phyloP scores from a whole-genome alignment of 2,888 invertebrate genomes.

The Machimus atricapillus region DNA sequence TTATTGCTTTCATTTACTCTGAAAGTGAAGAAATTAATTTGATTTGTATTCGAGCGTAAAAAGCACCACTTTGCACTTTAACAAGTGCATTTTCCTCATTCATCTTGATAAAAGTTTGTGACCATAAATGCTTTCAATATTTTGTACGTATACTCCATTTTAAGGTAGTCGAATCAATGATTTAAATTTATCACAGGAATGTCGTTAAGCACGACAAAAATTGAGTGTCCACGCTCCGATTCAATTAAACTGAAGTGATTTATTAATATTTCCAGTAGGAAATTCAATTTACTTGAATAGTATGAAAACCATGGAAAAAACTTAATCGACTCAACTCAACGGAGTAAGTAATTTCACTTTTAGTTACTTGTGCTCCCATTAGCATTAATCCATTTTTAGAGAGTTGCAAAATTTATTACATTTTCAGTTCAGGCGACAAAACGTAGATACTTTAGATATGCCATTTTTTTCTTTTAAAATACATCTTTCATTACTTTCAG shows the following conservation, averaged over 20 bases:
- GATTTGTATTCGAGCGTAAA: not conserved
- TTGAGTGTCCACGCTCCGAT: not conserved
- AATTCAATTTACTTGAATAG: not conserved
- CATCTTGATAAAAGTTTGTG: not conserved
- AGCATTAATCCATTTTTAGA: not conserved
- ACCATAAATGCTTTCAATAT: not conserved
- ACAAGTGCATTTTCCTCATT: not conserved
- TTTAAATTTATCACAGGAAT: not conserved
- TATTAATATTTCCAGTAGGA: not conserved
- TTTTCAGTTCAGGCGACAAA: not conserved
- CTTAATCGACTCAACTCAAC: not conserved
- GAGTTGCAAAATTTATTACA: not conserved
- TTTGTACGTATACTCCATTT: not conserved
- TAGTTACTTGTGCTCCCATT: not conserved
- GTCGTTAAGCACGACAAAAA: not conserved
- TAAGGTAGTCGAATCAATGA: not conserved
- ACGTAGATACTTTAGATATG: not conserved
- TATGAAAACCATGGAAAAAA: not conserved
- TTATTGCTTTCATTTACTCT: no score
- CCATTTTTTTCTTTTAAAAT: no score
- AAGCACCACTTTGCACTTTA: not conserved
- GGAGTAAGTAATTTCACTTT: not conserved
- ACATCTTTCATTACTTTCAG: no score
- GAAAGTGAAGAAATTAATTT: not conserved
- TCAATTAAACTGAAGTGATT: not conserved